Evolutionary conservation across 1,140 invertebrate genomes (phyloP), one percentile per base, ranked within the genome.

Genomic region (Apis florea): DNA sequence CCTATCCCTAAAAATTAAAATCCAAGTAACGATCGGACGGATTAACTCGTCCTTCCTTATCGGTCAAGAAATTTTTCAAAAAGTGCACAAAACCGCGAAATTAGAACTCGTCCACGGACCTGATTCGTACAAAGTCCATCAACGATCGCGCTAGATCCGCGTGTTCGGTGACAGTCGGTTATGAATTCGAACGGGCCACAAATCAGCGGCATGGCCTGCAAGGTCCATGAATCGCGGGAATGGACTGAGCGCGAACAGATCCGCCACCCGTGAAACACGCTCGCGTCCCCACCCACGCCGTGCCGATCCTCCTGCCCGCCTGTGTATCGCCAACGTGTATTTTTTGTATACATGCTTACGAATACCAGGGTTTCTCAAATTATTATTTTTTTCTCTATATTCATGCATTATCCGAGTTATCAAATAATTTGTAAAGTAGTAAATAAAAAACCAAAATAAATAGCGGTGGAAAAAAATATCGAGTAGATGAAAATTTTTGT

Each of bases 221-320:
- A 69, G 85, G 74, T 87, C 86, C 85, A 86, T 88, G 90, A 90
- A 89, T 89, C 88, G 84, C 89, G 86, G 81, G 85, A 89, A 89
- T 83, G 82, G 86, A 91, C 90, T 88, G 89, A 91, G 87, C 88
- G 89, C 68, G 86, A 87, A 86, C 78, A 78, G 86, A 71, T 76
- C 79, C 75, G 84, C 83, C 88, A 88, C 61, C 88, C 86, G 64
- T 82, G 82, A 87, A 82, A 88, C 86, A 75, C 82, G 83, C 69
- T 87, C 71, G 79, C 12, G 66, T 82, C 79, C 82, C 82, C 86
- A 87, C 85, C 77, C 85, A 84, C 78, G 59, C 69, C 69, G 51
- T 53, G 66, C 31, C 76, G 69, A 67, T 75, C 47, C 76, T 21
- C 5, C 40, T 79, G 76, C 21, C 40, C 26, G 49, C 56, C 47